These are phyloP conservation scores for Daktulosphaira vitifoliae DNA, from an alignment of 1,140 invertebrate species.

Conservation along the genomic window DNA sequence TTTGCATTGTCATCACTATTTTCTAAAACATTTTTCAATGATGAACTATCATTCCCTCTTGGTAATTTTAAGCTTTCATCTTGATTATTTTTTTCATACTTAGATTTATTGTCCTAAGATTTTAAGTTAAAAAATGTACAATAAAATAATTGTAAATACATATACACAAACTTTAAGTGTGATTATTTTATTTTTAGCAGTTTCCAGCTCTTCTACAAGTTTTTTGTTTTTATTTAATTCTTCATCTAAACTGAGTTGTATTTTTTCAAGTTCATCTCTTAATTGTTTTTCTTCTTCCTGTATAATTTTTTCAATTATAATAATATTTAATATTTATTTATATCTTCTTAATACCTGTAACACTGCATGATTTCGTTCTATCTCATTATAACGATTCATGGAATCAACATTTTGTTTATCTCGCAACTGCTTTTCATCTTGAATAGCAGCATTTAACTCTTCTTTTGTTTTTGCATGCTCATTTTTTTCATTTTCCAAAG, in stretches of 20 bases:
- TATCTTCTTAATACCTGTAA: conserved; percentile 39
- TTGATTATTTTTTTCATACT: background rate
- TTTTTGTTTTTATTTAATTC: conserved; percentile 8
- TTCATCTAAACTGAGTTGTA: conserved; percentile 5
- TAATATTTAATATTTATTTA: conserved; percentile 41
- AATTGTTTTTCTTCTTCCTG: conserved; percentile 31
- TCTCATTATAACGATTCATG: conserved; percentile 45
- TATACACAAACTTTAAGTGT: conserved; percentile 2
- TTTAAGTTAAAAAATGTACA: background rate
- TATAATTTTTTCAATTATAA: conserved; percentile 39
- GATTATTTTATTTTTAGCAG: background rate
- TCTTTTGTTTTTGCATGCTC: conserved; percentile 46
- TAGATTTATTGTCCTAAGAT: conserved; percentile 4
- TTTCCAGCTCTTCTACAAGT: background rate
- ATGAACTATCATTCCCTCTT: no score
- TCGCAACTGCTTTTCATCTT: conserved; percentile 45
- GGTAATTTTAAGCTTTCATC: background rate
- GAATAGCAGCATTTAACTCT: conserved; percentile 45
- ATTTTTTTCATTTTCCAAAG: conserved; percentile 47
- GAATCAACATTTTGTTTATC: conserved; percentile 47
- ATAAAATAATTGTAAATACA: background rate
- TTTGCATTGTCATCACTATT: no score
- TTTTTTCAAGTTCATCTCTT: conserved; percentile 23
- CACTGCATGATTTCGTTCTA: conserved; percentile 46
- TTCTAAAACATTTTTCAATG: no score